Base-by-base conservation (phyloP, 2,113 vertebrate genomes). In the Myrmecobius fasciatus region DNA sequence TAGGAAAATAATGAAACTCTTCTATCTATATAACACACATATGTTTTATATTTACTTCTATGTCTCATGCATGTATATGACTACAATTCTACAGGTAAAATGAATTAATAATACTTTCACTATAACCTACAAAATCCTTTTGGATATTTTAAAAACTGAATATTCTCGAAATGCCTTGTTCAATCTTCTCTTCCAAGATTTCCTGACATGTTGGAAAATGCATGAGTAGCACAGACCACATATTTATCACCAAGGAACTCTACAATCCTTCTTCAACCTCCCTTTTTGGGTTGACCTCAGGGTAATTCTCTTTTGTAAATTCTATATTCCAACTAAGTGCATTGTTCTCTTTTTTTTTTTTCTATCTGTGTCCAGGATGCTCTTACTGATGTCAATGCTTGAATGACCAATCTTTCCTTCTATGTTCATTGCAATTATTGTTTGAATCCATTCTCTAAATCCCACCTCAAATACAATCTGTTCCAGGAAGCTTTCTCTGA, bases 1-100 rank as follows among this genome's bases (percentile, higher is more conserved):
- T 43, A 96, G 28, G 93, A 94, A 93, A 91, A 91, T 92, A 97
- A 95, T 89, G 90, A 96, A 97, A 92, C 93, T 90, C 94, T 97
- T 8, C 49, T 91, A 46, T 36, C 4, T 91, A 93, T 4, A 36
- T 94, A 92, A 60, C n/a, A 88, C 25, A 52, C 26, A 24, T 0
- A 49, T 54, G 20, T 54, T 53, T 52, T 8, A 0, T 83, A 91
- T 53, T 53, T 36, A 36, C 22, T 31, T 22, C 49, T 90, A 49
- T 25, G 96, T 17, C 26, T 90, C 6, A 75, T 54, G 2, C 47
- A 90, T 51, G 9, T 89, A 7, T 90, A 90, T 54, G 6, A 10
- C 52, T 93, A 20, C 67, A 52, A 93, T 51, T 90, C 88, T 91
- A 96, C 0, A 28, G 0, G n/a, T 95, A 49, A 89, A 47, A 31